phyloP scores from a whole-genome alignment of 1,140 invertebrate species.

The Mesaphorura yosii region DNA sequence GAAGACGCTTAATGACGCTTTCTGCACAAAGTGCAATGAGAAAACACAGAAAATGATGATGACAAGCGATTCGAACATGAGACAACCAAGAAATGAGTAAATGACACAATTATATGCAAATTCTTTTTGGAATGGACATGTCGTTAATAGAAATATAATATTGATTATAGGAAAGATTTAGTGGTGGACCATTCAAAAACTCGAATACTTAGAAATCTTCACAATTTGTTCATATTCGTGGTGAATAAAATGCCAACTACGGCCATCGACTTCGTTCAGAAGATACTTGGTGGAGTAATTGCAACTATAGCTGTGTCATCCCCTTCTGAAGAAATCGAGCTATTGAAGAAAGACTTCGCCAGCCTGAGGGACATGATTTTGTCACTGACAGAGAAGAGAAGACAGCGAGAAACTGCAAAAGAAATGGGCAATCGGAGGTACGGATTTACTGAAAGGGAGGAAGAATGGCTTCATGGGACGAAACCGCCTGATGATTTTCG shows the following conservation, averaged over 20 bases:
- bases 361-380: background rate
- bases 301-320: background rate
- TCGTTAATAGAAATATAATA: background rate
- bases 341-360: background rate
- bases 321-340: background rate
- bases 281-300: background rate
- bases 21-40: background rate
- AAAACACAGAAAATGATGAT: background rate
- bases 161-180: background rate
- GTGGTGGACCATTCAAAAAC: background rate
- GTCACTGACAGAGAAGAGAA: background rate
- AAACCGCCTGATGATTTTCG: conserved; percentile 12
- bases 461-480: conserved; percentile 9
- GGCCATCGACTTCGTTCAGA: background rate
- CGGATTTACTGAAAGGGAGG: conserved; percentile 12
- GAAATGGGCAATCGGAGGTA: background rate
- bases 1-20: background rate
- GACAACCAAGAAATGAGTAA: background rate
- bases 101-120: background rate
- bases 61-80: background rate
- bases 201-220: background rate
- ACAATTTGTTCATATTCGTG: background rate
- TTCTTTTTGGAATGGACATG: background rate
- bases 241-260: background rate
- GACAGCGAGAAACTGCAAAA: background rate